Conservation (phyloP, 2,797 vertebrate species). For the Cirrhinus mrigala region DNA sequence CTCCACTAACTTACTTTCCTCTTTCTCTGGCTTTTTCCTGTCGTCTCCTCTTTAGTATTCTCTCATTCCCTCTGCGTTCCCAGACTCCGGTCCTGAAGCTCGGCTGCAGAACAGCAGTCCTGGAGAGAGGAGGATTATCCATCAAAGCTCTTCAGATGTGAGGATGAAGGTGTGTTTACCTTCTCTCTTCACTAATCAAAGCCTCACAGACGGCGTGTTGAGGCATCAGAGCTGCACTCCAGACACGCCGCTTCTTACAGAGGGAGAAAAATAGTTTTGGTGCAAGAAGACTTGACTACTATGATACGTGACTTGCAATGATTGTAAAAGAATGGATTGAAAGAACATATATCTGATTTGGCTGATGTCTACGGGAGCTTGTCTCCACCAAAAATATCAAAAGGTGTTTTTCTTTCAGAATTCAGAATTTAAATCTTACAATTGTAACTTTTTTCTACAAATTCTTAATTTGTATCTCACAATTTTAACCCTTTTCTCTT, state of each 20-base stretch:
- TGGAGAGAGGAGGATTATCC: slow-evolving; percentile 52
- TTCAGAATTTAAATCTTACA: too few relatives aligned
- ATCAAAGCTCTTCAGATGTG: neutral
- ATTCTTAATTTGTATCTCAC: too few relatives aligned
- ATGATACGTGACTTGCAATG: too few relatives aligned
- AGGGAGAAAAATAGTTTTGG: neutral
- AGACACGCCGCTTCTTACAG: slow-evolving; percentile 53
- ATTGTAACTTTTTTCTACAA: too few relatives aligned
- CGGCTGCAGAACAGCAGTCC: slow-evolving; percentile 66
- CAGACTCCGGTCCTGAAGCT: slow-evolving; percentile 29
- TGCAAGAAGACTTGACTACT: too few relatives aligned
- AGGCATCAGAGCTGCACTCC: neutral
- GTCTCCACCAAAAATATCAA: too few relatives aligned
- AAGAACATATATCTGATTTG: too few relatives aligned
- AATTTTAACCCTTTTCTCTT: neutral
- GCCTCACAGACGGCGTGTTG: slow-evolving; percentile 57
- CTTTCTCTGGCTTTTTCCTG: neutral
- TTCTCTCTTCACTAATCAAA: slow-evolving; percentile 74
- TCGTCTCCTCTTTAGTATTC: neutral
- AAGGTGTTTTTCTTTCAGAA: too few relatives aligned
- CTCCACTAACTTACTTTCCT: neutral
- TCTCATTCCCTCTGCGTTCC: slow-evolving; percentile 63
- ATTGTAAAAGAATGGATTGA: too few relatives aligned
- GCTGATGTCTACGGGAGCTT: too few relatives aligned
- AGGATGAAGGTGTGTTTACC: slow-evolving; percentile 73